phyloP scores from a whole-genome alignment of 2,797 vertebrate species.

The Netta rufina region DNA sequence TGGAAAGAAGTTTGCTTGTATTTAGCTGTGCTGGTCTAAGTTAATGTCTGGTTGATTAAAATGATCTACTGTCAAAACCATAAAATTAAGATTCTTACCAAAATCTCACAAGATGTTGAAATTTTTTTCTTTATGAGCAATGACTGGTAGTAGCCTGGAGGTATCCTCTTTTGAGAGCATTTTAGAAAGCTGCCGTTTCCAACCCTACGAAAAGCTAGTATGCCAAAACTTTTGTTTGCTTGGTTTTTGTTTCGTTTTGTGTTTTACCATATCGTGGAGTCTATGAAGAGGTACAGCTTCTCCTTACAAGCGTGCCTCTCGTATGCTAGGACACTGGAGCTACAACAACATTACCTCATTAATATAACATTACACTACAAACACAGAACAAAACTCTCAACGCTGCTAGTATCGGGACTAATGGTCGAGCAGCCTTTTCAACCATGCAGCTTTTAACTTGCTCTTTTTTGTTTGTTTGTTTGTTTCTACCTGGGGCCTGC shows the following conservation, averaged over 20 bases:
- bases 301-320: background rate
- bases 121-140: background rate
- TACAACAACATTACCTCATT: conserved; percentile 51
- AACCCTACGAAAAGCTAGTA: background rate
- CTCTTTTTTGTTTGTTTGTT: too few species aligned
- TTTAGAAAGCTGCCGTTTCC: background rate
- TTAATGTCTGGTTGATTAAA: background rate
- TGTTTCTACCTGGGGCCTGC: background rate
- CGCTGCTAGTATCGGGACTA: background rate
- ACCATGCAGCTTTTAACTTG: background rate
- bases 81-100: background rate
- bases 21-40: background rate
- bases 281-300: background rate
- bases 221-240: background rate
- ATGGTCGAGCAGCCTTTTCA: conserved; percentile 28
- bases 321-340: background rate
- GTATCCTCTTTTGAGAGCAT: background rate
- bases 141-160: background rate
- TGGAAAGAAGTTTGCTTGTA: background rate
- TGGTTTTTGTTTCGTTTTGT: background rate
- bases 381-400: background rate
- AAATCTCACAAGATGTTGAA: accelerated
- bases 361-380: conserved; percentile 20
- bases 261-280: background rate
- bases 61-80: background rate